Conservation (phyloP, 2,888 invertebrate species). For the Brachyopa scutellaris region DNA sequence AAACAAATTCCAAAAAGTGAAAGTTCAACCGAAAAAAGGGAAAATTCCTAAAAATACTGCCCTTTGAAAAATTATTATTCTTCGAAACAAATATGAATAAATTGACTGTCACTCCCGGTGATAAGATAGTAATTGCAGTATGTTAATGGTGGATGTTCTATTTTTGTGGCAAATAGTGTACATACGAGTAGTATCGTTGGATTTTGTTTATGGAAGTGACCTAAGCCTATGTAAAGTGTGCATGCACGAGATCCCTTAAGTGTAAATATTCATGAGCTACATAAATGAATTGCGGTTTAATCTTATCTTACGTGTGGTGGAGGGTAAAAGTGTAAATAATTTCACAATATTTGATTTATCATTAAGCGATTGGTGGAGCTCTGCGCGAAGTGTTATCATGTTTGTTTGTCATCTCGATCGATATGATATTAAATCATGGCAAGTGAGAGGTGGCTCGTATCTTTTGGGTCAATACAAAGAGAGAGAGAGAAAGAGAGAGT, state of each 20-base stretch:
- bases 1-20: slow-evolving; percentile 40
- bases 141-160: slow-evolving; percentile 8
- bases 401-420: slow-evolving; percentile 41
- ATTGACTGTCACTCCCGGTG: slow-evolving; percentile 9
- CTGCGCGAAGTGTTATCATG: slow-evolving; percentile 32
- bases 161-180: slow-evolving; percentile 8
- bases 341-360: slow-evolving; percentile 65
- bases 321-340: slow-evolving; percentile 50
- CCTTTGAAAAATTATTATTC: neutral
- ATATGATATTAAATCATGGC: slow-evolving; percentile 37
- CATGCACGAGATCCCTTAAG: slow-evolving; percentile 10
- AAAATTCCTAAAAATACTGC: neutral
- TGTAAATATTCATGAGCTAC: slow-evolving; percentile 17
- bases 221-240: slow-evolving; percentile 4
- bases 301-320: slow-evolving; percentile 24
- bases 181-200: neutral
- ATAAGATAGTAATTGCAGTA: slow-evolving; percentile 48
- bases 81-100: neutral
- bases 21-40: slow-evolving; percentile 24
- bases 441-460: slow-evolving; percentile 9
- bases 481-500: neutral
- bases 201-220: slow-evolving; percentile 32
- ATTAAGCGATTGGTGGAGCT: slow-evolving; percentile 48
- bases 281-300: neutral
- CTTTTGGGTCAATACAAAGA: slow-evolving; percentile 10